Evolutionary conservation across 1,140 invertebrate genomes (phyloP), one percentile per base, ranked within the genome.

Genomic region (Ceratina australensis): DNA sequence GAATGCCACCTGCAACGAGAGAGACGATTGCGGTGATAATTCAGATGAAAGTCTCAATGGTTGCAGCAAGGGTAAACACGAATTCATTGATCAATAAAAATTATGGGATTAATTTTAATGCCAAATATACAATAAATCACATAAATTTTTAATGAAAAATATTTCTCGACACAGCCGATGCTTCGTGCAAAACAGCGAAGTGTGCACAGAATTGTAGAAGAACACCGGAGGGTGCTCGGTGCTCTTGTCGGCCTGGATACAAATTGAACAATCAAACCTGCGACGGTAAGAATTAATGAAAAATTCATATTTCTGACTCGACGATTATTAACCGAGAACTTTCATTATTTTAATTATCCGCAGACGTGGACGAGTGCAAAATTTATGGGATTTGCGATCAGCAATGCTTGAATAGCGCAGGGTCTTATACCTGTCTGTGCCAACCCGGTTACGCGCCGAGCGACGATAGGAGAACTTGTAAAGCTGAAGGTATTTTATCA

Each of bases 281-380:
- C 91, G 93, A 94, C 91, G 95, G 95, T 96, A 91, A 92, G 20
- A 7, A 16, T 56, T 47, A 5, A n/a, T n/a, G n/a, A n/a, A n/a
- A 20, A 52, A 26, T 16, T 60, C 61, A 22, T 59, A n/a, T n/a
- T n/a, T n/a, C n/a, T n/a, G n/a, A n/a, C n/a, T n/a, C n/a, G n/a
- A n/a, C n/a, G n/a, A n/a, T n/a, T n/a, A n/a, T n/a, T n/a, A n/a
- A n/a, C n/a, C n/a, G n/a, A n/a, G n/a, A n/a, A n/a, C n/a, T n/a
- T n/a, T n/a, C n/a, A 52, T 18, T 52, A 52, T 52, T n/a, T 64
- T 0, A 26, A 15, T 47, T 72, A 72, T 52, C 26, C 71, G 67
- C 82, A 92, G 97, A 98, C 88, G 94, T 97, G 20, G 93, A 98
- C 89, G 97, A 98, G 90, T 98, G 97, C 89, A 93, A 95, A 72